These are phyloP conservation scores for Neomorphus geoffroyi DNA, from an alignment of 2,797 vertebrate species.

Conservation along the genomic window DNA sequence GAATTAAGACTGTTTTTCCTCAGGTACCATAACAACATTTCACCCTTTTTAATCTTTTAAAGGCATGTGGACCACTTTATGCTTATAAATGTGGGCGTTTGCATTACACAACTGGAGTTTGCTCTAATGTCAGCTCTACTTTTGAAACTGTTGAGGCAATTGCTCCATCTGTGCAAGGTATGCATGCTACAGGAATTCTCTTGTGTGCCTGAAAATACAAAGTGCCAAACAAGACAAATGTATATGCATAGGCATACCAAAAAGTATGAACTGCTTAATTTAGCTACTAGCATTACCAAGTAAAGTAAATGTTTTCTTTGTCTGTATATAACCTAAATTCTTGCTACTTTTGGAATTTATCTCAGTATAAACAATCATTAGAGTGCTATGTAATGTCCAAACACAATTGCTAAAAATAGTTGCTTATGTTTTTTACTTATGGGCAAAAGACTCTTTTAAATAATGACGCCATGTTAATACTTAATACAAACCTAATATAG, in stretches of 20 bases:
- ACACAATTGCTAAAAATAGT: conserved; percentile 61
- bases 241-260: conserved; percentile 78
- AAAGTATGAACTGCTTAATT: conserved; percentile 70
- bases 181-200: neutral
- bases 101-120: conserved; percentile 94
- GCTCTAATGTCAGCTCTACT: conserved; percentile 90
- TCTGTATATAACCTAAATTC: conserved; percentile 58
- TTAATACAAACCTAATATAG: neutral
- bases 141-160: conserved; percentile 91
- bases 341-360: conserved; percentile 61
- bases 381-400: conserved; percentile 50
- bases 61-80: conserved; percentile 97
- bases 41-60: conserved; percentile 35
- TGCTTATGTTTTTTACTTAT: conserved; percentile 48
- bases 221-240: conserved; percentile 47
- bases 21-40: neutral
- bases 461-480: neutral
- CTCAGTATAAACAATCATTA: conserved; percentile 62
- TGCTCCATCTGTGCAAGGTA: conserved; percentile 86
- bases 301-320: conserved; percentile 85
- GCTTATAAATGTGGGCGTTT: conserved; percentile 93
- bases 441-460: neutral
- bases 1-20: neutral
- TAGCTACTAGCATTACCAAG: conserved; percentile 81
- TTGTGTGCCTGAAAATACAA: conserved; percentile 35